Percentiles rank a stretch among this genome's conserved stretches.
Evolutionary conservation across 2,888 invertebrate genomes (phyloP).

Genomic region (Lithophane socia): DNA sequence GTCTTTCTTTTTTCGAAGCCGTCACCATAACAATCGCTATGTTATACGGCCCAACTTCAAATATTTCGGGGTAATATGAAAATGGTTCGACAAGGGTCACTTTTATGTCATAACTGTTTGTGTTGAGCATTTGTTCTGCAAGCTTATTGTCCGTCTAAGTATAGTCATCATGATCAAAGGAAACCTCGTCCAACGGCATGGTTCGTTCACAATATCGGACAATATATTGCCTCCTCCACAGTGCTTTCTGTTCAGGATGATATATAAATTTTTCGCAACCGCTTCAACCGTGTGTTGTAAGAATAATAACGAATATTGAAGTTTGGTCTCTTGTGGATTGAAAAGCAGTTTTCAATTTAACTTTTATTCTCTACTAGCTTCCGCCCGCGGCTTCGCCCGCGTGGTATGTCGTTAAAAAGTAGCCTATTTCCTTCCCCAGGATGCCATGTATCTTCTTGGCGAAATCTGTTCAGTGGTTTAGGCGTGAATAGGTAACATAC

Average conservation of each 20-base stretch:
- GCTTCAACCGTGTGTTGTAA: constrained; percentile 10
- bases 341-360: constrained; percentile 20
- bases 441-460: too few relatives aligned
- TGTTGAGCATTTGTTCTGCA: constrained; percentile 33
- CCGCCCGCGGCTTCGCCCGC: too few relatives aligned
- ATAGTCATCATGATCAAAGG: constrained; percentile 40
- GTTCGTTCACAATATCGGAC: constrained; percentile 28
- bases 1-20: constrained; percentile 6
- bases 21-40: background rate
- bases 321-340: background rate
- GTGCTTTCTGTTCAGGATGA: constrained; percentile 21
- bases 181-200: constrained; percentile 10
- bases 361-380: background rate
- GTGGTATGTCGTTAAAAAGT: too few relatives aligned
- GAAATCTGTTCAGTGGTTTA: too few relatives aligned
- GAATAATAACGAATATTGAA: constrained; percentile 19
- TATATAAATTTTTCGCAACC: constrained; percentile 17
- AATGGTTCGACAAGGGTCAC: constrained; percentile 32
- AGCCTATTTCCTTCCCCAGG: too few relatives aligned
- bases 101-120: constrained; percentile 28
- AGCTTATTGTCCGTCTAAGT: constrained; percentile 29
- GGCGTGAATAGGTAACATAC: too few relatives aligned
- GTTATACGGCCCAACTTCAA: constrained; percentile 12
- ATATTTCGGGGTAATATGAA: constrained; percentile 28
- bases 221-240: constrained; percentile 33